Conservation (phyloP, 2,797 vertebrate genomes). For the Microcaecilia unicolor region DNA sequence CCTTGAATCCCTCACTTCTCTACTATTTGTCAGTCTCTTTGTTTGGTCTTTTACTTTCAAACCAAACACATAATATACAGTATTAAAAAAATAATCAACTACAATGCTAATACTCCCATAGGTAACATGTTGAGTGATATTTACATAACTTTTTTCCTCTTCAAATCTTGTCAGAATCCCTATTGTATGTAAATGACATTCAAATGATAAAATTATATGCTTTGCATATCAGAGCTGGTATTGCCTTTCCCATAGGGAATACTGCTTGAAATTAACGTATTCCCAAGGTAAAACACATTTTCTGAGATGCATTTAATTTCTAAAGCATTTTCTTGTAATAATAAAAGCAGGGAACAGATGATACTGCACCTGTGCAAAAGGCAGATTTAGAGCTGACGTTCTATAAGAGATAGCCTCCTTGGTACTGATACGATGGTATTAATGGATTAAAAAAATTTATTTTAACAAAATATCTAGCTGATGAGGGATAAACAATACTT, state of each 20-base stretch:
- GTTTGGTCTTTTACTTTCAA: slow-evolving; percentile 16
- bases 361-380: slow-evolving; percentile 50
- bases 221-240: slow-evolving; percentile 74
- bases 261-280: slow-evolving; percentile 68
- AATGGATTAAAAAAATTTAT: too few species aligned
- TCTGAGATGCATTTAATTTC: slow-evolving; percentile 63
- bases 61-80: too few species aligned
- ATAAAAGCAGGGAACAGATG: slow-evolving; percentile 46
- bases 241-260: slow-evolving; percentile 74
- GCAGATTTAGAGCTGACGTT: slow-evolving; percentile 33
- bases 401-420: slow-evolving; percentile 40
- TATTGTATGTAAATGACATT: slow-evolving; percentile 59
- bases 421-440: slow-evolving; percentile 23
- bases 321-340: slow-evolving; percentile 48
- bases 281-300: slow-evolving; percentile 68
- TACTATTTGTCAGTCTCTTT: slow-evolving; percentile 43
- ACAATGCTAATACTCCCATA: slow-evolving; percentile 60
- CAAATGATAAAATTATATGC: slow-evolving; percentile 72
- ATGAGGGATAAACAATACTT: not conserved
- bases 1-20: slow-evolving; percentile 30
- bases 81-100: slow-evolving; percentile 49
- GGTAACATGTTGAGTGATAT: slow-evolving; percentile 66
- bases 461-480: not conserved
- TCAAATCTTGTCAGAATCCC: slow-evolving; percentile 72
- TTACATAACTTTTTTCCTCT: too few species aligned